phyloP scores from a whole-genome alignment of 2,113 vertebrate species.

The Pachyramphus minor region DNA sequence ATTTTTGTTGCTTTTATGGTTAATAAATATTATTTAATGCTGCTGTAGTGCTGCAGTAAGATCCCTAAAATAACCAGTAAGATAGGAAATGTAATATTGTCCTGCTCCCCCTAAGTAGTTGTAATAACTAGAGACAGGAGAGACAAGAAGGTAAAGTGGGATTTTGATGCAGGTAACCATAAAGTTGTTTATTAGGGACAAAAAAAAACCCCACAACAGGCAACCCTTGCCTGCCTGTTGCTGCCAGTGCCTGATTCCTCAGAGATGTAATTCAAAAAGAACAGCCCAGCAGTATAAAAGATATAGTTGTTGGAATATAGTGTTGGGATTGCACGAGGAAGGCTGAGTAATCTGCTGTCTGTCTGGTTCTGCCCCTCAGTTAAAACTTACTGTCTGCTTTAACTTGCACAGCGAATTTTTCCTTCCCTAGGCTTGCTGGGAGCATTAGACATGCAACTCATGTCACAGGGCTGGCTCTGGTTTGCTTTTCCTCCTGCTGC shows the following conservation, averaged over 20 bases:
- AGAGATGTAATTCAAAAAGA: neutral
- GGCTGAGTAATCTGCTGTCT: neutral
- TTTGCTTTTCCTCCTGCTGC: conserved; percentile 5
- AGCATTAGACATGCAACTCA: conserved; percentile 34
- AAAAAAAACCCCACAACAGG: neutral
- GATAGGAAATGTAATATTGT: neutral
- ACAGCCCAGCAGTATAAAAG: neutral
- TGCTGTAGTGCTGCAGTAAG: neutral
- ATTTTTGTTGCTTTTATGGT: conserved; percentile 7
- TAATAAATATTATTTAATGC: conserved; percentile 23
- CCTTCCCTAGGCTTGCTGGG: neutral
- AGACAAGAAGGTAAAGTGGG: neutral
- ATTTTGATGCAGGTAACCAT: neutral
- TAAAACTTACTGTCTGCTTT: neutral
- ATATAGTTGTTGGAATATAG: neutral
- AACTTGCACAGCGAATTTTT: neutral
- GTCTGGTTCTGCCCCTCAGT: neutral
- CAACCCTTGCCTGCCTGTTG: neutral
- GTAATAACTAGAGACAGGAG: neutral
- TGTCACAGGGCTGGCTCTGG: neutral
- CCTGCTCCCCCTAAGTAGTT: neutral
- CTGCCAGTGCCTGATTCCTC: neutral
- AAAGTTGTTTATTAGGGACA: neutral
- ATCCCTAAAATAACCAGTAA: neutral
- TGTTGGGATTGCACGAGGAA: neutral